Base-by-base conservation (phyloP, 2,797 vertebrate genomes). In the Argyrosomus regius region DNA sequence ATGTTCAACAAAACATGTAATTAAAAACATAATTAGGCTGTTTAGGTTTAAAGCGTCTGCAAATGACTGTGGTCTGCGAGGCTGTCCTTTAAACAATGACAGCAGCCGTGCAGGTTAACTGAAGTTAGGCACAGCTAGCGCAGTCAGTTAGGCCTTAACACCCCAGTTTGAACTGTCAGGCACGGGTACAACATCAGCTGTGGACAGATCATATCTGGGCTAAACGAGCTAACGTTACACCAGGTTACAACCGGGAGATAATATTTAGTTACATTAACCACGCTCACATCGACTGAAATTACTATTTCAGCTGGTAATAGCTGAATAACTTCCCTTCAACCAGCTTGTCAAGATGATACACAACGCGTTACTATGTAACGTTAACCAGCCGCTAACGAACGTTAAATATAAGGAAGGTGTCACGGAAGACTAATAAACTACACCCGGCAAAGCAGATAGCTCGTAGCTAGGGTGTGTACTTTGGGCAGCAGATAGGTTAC, bases 131-230 rank as follows among this genome's bases (percentile, higher is more conserved):
- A n/a, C 4, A 70, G 86, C 87, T 90, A 82, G 67, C 87, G 53
- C 61, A 81, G 58, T 64, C 59, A 28, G 65, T 65, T 67, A 89
- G 91, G 92, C 92, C 92, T 81, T 80, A 31, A 78, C 57, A 72
- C 57, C 65, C 68, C 26, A 72, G 18, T 70, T 22, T 59, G 75
- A 91, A 83, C 87, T 92, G 92, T 93, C 89, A 93, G 39, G 14
- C 84, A 45, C 82, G 49, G 79, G 5, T 56, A 58, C 8, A 65
- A 84, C 72, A 78, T 70, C 81, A 88, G 78, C 77, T 75, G 35
- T 39, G 74, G 65, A 70, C 70, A 57, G 7, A 54, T 31, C 28
- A 17, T 9, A 75, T 53, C 35, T 3, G 1, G 54, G 64, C 64
- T 46, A 57, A 67, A 57, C 53, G 20, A 64, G 81, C 83, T 82